Percentiles rank a stretch among this genome's conserved stretches.
Conservation (phyloP, 2,113 vertebrate species). For the Heliornis fulica region DNA sequence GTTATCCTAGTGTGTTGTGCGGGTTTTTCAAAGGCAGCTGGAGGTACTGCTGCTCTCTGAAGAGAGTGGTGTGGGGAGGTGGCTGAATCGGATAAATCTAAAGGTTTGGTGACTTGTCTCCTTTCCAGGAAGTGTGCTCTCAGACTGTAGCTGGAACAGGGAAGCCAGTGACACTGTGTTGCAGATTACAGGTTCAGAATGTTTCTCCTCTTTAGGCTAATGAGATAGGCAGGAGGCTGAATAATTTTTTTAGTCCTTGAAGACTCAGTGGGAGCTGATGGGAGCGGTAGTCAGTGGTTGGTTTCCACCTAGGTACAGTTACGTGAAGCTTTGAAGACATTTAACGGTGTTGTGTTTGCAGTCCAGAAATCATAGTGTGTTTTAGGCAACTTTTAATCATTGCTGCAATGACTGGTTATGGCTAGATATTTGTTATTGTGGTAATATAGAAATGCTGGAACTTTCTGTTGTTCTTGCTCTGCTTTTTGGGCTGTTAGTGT, state of each 20-base stretch:
- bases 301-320: not conserved
- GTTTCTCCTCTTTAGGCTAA: not conserved
- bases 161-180: accelerated
- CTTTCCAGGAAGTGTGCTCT: not conserved
- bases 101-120: not conserved
- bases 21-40: not conserved
- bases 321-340: not conserved
- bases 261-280: not conserved
- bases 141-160: not conserved
- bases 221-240: not conserved
- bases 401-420: not conserved
- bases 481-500: not conserved
- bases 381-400: not conserved
- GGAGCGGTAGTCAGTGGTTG: not conserved
- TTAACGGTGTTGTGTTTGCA: not conserved
- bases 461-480: not conserved
- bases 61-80: not conserved
- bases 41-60: not conserved
- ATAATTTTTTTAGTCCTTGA: not conserved
- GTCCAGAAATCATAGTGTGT: not conserved
- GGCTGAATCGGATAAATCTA: not conserved
- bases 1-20: not conserved
- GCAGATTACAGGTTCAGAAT: not conserved
- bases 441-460: not conserved
- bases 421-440: not conserved